phyloP scores from a whole-genome alignment of 2,113 vertebrate species.

The Burhinus oedicnemus region DNA sequence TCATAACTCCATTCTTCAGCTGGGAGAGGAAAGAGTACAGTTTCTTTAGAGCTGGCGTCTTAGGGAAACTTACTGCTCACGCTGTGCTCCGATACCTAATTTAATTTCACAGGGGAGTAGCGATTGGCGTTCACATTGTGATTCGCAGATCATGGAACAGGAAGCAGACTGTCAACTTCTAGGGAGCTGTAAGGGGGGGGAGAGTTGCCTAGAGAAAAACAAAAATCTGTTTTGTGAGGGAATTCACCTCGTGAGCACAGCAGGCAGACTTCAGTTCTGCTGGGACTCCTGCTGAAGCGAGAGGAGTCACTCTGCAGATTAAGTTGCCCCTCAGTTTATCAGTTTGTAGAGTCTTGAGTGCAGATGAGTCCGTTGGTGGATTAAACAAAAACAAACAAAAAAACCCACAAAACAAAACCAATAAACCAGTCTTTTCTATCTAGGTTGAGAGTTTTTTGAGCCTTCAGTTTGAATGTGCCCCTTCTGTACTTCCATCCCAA shows the following conservation, averaged over 20 bases:
- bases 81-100: constrained; percentile 21
- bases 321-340: background rate
- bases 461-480: background rate
- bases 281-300: background rate
- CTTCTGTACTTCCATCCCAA: background rate
- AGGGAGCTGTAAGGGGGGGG: background rate
- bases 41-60: constrained; percentile 20
- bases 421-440: background rate
- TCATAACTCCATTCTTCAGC: constrained; percentile 34
- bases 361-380: background rate
- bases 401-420: background rate
- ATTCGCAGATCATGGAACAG: constrained; percentile 51
- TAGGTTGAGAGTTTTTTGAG: background rate
- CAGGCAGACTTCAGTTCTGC: background rate
- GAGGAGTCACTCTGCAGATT: background rate
- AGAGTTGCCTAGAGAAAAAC: constrained; percentile 29
- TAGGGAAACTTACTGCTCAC: background rate
- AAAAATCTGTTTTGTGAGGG: constrained; percentile 11
- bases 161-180: constrained; percentile 44
- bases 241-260: background rate
- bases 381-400: background rate
- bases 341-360: background rate
- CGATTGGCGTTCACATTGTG: background rate
- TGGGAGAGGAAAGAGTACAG: background rate
- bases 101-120: constrained; percentile 44